These are phyloP conservation scores for Drosophila asahinai DNA, from an alignment of 1,140 invertebrate genomes.

Conservation along the genomic window DNA sequence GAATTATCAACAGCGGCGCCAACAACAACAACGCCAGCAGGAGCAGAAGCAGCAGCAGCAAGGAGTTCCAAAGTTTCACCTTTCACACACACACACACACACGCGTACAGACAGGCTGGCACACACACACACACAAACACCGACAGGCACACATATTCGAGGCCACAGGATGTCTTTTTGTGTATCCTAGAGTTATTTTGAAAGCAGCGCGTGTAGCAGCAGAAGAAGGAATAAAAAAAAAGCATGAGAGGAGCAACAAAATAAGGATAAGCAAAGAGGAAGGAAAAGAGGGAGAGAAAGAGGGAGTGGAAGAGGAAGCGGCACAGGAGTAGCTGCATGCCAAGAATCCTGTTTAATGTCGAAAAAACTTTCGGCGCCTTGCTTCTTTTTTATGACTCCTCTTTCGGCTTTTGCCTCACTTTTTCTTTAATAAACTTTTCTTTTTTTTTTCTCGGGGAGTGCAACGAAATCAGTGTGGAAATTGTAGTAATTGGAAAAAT, in stretches of 20 bases:
- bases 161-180: constrained; percentile 76
- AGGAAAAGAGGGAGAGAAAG: background rate
- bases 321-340: constrained; percentile 37
- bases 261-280: constrained; percentile 7
- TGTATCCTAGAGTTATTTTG: constrained; percentile 83
- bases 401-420: background rate
- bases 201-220: constrained; percentile 61
- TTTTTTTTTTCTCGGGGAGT: background rate
- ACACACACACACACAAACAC: constrained; percentile 11
- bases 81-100: constrained; percentile 49
- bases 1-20: constrained; percentile 61
- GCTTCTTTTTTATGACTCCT: constrained; percentile 39
- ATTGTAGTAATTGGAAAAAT: constrained; percentile 33
- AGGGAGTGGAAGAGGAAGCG: background rate
- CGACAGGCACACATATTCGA: constrained; percentile 28
- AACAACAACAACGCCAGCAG: constrained; percentile 40
- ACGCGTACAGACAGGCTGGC: constrained; percentile 10
- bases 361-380: constrained; percentile 38
- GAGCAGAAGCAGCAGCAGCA: constrained; percentile 43
- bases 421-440: constrained; percentile 42
- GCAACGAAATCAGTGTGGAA: constrained; percentile 16
- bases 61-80: constrained; percentile 71
- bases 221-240: constrained; percentile 35
- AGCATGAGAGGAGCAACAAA: constrained; percentile 37
- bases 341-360: constrained; percentile 52